A percentile compares a stretch with the other conserved stretches of the same genome.
Evolutionary conservation across 2,113 vertebrate species (phyloP).

Genomic region (Platysternon megacephalum): DNA sequence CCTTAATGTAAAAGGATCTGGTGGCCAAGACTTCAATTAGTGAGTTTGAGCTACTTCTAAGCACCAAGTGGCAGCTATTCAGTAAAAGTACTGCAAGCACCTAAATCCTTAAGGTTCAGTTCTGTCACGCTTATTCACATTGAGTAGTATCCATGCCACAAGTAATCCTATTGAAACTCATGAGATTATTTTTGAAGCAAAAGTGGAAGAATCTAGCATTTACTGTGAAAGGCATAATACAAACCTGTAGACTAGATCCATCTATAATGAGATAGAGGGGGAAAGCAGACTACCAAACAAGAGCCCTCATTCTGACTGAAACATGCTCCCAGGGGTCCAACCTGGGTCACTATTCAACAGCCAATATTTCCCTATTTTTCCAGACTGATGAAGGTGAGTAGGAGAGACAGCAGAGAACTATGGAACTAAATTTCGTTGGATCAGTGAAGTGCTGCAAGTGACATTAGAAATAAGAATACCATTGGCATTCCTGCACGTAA

Average conservation of each 20-base stretch:
- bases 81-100: not conserved
- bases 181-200: not conserved
- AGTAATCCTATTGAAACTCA: not conserved
- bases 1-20: not conserved
- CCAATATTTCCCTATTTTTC: constrained; percentile 2
- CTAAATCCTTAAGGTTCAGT: not conserved
- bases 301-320: not conserved
- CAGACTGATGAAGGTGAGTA: not conserved
- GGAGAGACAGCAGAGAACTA: not conserved
- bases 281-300: not conserved
- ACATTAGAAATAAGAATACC: not conserved
- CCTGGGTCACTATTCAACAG: constrained; percentile 20
- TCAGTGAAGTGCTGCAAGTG: not conserved
- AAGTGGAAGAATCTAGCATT: not conserved
- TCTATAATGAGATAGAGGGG: not conserved
- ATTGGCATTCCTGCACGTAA: constrained; percentile 12
- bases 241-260: not conserved
- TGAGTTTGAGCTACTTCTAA: not conserved
- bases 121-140: not conserved
- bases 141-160: not conserved
- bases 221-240: not conserved
- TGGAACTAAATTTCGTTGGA: not conserved
- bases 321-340: not conserved
- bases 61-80: not conserved
- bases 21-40: not conserved